Conservation (phyloP, 2,888 invertebrate genomes). For the Synergus japonicus region DNA sequence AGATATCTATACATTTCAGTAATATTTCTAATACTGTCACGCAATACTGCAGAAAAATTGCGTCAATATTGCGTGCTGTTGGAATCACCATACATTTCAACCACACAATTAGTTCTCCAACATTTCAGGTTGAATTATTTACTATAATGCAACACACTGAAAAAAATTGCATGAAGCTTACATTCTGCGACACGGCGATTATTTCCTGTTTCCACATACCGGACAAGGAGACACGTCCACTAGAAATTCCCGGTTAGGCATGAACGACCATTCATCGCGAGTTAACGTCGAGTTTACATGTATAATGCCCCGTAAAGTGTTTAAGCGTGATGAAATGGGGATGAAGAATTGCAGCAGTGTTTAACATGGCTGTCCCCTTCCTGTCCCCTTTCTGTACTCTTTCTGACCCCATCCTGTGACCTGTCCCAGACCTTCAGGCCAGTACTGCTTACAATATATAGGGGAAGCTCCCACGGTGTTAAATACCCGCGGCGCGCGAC, state of each 20-base stretch:
- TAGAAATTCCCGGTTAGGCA: neutral
- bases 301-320: neutral
- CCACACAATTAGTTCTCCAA: no score
- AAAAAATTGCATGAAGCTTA: no score
- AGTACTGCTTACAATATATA: constrained; percentile 41
- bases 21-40: no score
- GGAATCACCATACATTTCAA: no score
- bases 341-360: constrained; percentile 14
- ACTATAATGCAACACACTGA: no score
- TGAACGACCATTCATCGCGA: constrained; percentile 16
- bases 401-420: neutral
- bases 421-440: constrained; percentile 18
- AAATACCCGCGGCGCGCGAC: constrained; percentile 64
- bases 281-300: constrained; percentile 10
- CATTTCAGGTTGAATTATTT: no score
- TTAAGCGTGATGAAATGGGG: neutral
- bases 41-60: no score
- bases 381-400: neutral
- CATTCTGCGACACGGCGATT: no score
- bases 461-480: constrained; percentile 48
- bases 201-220: neutral
- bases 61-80: no score
- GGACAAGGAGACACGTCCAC: neutral
- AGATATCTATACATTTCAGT: no score
- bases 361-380: constrained; percentile 14